Percentiles rank a stretch among this genome's conserved stretches.
phyloP scores from a whole-genome alignment of 1,140 invertebrate species.

The Euura lappo region DNA sequence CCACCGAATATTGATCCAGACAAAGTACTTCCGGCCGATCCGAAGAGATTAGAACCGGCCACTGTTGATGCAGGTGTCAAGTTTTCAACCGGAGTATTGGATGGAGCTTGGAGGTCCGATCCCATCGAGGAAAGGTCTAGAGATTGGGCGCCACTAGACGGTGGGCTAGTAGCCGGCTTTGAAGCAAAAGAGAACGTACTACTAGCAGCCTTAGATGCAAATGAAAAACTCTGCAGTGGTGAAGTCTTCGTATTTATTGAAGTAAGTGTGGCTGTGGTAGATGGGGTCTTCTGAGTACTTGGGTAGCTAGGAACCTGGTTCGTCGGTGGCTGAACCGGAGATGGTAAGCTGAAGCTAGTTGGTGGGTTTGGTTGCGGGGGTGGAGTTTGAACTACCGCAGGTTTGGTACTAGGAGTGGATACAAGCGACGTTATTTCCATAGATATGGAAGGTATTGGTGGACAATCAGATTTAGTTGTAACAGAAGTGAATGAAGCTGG shows the following conservation, averaged over 20 bases:
- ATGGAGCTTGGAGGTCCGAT: not conserved
- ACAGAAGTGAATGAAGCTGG: not conserved
- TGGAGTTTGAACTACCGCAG: not conserved
- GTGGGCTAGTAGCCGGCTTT: conserved; percentile 9
- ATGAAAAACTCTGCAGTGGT: conserved; percentile 29
- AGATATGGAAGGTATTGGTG: not conserved
- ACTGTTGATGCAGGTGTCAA: not conserved
- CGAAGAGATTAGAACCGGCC: not conserved
- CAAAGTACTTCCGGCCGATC: not conserved
- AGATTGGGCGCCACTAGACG: not conserved
- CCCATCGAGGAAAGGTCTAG: conserved; percentile 8
- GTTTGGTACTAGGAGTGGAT: not conserved
- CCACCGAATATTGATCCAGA: not conserved
- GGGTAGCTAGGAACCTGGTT: not conserved
- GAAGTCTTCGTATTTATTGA: not conserved
- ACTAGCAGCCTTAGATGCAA: conserved; percentile 29
- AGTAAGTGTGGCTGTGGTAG: not conserved
- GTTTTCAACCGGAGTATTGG: not conserved
- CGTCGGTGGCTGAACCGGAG: not conserved
- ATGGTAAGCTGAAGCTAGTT: not conserved
- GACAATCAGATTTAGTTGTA: not conserved
- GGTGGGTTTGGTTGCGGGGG: not conserved
- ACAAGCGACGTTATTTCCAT: no score
- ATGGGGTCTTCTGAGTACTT: not conserved
- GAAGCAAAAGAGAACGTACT: conserved; percentile 16